Conservation (phyloP, 2,888 invertebrate genomes). For the Drosophila nigritarsus region DNA sequence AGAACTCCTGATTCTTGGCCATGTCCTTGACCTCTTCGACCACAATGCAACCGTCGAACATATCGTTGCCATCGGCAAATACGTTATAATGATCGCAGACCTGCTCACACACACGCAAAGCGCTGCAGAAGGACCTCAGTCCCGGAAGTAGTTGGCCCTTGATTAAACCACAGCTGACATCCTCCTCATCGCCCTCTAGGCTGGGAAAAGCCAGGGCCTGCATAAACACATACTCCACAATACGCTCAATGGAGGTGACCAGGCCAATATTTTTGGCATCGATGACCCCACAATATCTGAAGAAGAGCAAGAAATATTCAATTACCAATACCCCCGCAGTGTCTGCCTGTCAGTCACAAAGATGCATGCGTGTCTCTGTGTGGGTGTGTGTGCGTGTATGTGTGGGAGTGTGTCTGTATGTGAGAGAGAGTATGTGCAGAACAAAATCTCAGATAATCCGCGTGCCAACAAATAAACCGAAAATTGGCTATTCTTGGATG, state of each 20-base stretch:
- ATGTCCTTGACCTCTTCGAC: constrained; percentile 90
- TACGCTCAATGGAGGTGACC: constrained; percentile 94
- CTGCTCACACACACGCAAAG: constrained; percentile 94
- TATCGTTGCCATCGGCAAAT: constrained; percentile 90
- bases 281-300: constrained; percentile 91
- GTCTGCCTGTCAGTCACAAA: neutral
- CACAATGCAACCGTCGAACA: constrained; percentile 87
- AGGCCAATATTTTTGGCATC: constrained; percentile 92
- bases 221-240: constrained; percentile 95
- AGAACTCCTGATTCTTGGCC: constrained; percentile 88
- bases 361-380: neutral
- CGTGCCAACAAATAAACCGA: constrained; percentile 38
- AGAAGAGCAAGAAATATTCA: constrained; percentile 37
- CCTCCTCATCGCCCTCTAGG: constrained; percentile 92
- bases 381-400: neutral
- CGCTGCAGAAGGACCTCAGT: constrained; percentile 94
- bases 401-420: constrained; percentile 1
- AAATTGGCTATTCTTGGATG: constrained; percentile 43
- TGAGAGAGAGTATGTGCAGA: neutral
- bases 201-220: constrained; percentile 94
- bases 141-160: constrained; percentile 93
- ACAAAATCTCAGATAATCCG: constrained; percentile 42
- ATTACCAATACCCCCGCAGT: constrained; percentile 45
- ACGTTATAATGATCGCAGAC: constrained; percentile 92
- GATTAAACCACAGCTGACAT: constrained; percentile 91